Percentiles rank a stretch among this genome's conserved stretches.
These are phyloP conservation scores for Calliphora vomitoria DNA, from an alignment of 2,888 invertebrate species.

Conservation along the genomic window DNA sequence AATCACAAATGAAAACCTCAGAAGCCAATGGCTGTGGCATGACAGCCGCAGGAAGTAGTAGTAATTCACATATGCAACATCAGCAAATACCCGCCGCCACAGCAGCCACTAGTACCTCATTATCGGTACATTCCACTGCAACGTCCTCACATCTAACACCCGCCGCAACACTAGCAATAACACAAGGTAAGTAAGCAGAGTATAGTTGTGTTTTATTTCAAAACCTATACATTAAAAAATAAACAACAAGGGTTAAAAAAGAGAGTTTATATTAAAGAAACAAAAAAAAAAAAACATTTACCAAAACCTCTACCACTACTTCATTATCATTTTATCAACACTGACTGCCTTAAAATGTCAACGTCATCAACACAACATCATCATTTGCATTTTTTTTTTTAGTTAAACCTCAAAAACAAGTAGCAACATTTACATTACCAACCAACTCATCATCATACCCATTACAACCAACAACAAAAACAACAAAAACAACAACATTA, in stretches of 20 bases:
- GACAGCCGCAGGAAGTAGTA: slow-evolving; percentile 57
- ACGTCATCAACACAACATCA: slow-evolving; percentile 3
- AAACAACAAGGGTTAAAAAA: background rate
- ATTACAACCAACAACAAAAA: slow-evolving; percentile 20
- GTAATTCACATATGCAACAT: slow-evolving; percentile 60
- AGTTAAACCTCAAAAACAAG: slow-evolving; percentile 46
- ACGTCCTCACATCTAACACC: slow-evolving; percentile 83
- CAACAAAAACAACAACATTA: slow-evolving; percentile 17
- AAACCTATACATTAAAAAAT: background rate
- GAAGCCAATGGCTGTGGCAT: slow-evolving; percentile 79
- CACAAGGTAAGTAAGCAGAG: slow-evolving; percentile 84
- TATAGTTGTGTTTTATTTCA: background rate
- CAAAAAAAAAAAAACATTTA: background rate
- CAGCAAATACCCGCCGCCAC: slow-evolving; percentile 70
- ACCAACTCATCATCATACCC: slow-evolving; percentile 20
- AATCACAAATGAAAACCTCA: slow-evolving; percentile 86
- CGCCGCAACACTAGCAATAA: slow-evolving; percentile 91
- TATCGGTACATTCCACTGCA: slow-evolving; percentile 69
- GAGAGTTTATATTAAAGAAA: background rate
- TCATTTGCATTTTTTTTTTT: slow-evolving; percentile 20
- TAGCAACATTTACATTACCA: slow-evolving; percentile 29
- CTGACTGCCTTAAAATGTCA: background rate
- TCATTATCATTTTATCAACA: background rate
- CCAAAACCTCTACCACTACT: slow-evolving; percentile 23
- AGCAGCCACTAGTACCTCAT: slow-evolving; percentile 71